phyloP scores from a whole-genome alignment of 2,797 vertebrate species.

The Masticophis lateralis region DNA sequence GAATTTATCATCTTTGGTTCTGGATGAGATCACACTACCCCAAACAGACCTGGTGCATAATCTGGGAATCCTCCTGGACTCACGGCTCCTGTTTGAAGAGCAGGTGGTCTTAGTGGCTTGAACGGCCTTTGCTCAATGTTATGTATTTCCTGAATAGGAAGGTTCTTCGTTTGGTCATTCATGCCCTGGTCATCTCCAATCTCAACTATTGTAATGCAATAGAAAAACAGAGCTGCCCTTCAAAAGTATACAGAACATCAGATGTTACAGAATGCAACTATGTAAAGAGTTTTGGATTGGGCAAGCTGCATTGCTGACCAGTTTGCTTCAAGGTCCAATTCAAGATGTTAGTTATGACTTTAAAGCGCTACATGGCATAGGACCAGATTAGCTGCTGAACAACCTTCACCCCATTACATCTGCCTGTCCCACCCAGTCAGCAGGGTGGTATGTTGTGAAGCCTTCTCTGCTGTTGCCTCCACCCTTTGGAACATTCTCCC shows the following conservation, averaged over 20 bases:
- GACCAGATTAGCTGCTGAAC: neutral
- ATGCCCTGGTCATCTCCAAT: neutral
- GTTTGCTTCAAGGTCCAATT: neutral
- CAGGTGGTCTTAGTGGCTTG: neutral
- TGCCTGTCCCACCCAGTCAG: neutral
- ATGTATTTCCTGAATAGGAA: neutral
- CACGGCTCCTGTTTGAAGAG: neutral
- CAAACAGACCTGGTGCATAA: neutral
- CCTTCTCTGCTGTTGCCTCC: neutral
- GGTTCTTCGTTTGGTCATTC: neutral
- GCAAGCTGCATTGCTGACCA: neutral
- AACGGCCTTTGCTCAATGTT: neutral
- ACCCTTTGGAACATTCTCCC: neutral
- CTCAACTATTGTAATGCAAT: neutral
- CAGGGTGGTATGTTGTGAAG: neutral
- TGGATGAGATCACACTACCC: neutral
- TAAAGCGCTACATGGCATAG: neutral
- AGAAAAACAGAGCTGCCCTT: neutral
- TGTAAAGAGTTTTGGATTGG: neutral
- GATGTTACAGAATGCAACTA: neutral
- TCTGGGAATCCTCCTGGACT: neutral
- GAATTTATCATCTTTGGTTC: neutral
- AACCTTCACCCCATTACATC: neutral
- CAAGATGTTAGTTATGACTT: neutral
- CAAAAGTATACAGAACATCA: neutral